A percentile compares a stretch with the other conserved stretches of the same genome.
Conservation (phyloP, 2,113 vertebrate genomes). For the Oenanthe oenanthe region DNA sequence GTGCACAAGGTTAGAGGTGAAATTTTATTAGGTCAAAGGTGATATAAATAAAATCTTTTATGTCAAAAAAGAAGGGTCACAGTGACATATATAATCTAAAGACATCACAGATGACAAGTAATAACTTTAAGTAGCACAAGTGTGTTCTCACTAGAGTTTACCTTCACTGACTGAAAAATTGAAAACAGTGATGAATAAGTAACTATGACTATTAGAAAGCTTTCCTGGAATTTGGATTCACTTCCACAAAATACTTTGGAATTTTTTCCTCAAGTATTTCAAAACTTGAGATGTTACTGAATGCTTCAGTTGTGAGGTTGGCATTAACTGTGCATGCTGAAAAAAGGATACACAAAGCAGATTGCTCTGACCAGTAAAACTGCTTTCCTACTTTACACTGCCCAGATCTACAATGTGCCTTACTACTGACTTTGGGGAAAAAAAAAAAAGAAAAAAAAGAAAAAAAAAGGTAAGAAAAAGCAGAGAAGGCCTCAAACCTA, state of each 20-base stretch:
- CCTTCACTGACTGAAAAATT: constrained; percentile 65
- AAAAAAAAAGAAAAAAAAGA: too few relatives aligned
- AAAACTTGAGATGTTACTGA: neutral
- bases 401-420: neutral
- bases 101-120: constrained; percentile 84
- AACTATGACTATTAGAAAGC: neutral
- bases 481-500: neutral
- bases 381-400: neutral
- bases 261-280: neutral
- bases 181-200: constrained; percentile 15
- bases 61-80: constrained; percentile 74
- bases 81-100: constrained; percentile 72
- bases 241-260: neutral
- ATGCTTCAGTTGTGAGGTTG: neutral
- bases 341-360: neutral
- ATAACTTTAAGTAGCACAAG: constrained; percentile 82
- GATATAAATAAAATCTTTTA: constrained; percentile 80
- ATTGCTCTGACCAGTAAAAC: neutral
- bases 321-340: neutral
- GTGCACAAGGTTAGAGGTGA: constrained; percentile 77
- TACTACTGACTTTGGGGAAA: neutral
- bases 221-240: neutral
- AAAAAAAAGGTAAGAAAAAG: neutral
- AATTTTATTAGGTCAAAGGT: constrained; percentile 82
- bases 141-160: constrained; percentile 59